Conservation (phyloP, 2,797 vertebrate genomes). For the Rachycentron canadum region DNA sequence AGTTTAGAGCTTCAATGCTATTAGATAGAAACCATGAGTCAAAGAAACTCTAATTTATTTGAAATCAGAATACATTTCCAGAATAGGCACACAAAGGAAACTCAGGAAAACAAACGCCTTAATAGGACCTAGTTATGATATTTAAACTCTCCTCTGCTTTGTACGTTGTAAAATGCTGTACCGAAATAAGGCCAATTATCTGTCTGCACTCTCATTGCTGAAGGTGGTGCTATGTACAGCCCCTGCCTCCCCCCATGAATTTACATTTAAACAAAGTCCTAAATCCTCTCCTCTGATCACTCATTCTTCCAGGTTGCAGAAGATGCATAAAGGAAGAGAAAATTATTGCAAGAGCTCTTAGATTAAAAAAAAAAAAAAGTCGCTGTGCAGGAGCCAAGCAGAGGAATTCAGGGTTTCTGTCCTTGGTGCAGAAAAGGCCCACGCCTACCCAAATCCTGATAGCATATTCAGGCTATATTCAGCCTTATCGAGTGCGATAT, state of each 20-base stretch:
- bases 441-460: slow-evolving; percentile 40
- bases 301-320: not conserved
- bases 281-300: not conserved
- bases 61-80: not conserved
- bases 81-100: not conserved
- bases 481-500: slow-evolving; percentile 64
- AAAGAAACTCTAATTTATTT: not conserved
- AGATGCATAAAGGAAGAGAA: not conserved
- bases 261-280: not conserved
- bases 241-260: not conserved
- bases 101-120: not conserved
- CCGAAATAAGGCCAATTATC: slow-evolving; percentile 24
- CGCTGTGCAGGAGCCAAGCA: slow-evolving; percentile 3
- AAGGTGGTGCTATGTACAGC: not conserved
- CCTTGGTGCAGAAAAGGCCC: slow-evolving; percentile 43
- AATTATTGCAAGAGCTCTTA: not conserved
- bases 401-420: slow-evolving; percentile 44
- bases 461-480: slow-evolving; percentile 56
- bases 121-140: not conserved
- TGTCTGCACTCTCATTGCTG: slow-evolving; percentile 14
- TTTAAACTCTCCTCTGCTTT: not conserved
- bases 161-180: not conserved
- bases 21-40: not conserved
- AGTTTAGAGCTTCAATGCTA: not conserved
- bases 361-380: slow-evolving; percentile 6